phyloP scores from a whole-genome alignment of 2,113 vertebrate species.

The Ariopsis seemanni region DNA sequence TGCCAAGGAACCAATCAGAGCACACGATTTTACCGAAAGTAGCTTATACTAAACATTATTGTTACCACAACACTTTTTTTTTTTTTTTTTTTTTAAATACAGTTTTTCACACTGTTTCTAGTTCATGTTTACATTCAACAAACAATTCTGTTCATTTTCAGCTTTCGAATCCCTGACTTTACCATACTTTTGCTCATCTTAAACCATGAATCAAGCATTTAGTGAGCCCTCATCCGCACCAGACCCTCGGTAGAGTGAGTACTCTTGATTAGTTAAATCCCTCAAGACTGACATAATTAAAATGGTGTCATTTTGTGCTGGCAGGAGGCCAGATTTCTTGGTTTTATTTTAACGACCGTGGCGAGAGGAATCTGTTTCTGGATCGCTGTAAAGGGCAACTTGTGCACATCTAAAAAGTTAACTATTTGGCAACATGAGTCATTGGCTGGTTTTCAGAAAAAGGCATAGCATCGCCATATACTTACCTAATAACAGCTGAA shows the following conservation, averaged over 20 bases:
- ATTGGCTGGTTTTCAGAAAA: neutral
- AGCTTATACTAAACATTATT: too few relatives aligned
- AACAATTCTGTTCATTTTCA: neutral
- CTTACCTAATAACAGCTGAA: slow-evolving; percentile 98
- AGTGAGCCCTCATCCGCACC: neutral
- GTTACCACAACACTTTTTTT: too few relatives aligned
- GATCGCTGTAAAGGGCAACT: neutral
- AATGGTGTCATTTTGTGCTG: slow-evolving; percentile 4
- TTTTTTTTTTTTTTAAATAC: too few relatives aligned
- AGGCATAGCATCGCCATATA: slow-evolving; percentile 25
- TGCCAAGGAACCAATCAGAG: too few relatives aligned
- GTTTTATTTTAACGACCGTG: neutral
- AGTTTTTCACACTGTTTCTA: too few relatives aligned
- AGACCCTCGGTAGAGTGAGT: neutral
- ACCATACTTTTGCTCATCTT: too few relatives aligned
- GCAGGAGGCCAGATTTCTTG: neutral
- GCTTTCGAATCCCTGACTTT: neutral
- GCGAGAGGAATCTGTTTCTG: neutral
- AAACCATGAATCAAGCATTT: neutral
- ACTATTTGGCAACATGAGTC: neutral
- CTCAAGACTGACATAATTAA: slow-evolving; percentile 3
- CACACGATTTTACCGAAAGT: too few relatives aligned
- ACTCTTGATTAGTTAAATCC: slow-evolving; percentile 5
- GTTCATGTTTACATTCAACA: neutral
- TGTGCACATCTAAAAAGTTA: neutral